Conservation (phyloP, 1,140 invertebrate species). For the Eriocheir sinensis region DNA sequence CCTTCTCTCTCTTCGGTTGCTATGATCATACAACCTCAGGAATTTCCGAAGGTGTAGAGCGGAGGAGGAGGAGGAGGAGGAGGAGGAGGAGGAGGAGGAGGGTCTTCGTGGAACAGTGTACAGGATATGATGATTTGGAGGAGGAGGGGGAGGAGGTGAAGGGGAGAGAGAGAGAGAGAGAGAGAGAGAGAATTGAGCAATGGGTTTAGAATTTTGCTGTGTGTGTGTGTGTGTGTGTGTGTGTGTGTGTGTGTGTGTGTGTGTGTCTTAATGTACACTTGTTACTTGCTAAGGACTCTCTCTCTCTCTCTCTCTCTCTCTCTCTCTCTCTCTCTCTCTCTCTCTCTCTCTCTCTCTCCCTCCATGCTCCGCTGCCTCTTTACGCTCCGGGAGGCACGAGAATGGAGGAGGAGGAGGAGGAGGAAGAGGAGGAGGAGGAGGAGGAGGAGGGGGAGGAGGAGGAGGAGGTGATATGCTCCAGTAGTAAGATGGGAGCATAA, state of each 20-base stretch:
- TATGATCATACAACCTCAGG: neutral
- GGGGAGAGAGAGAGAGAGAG: neutral
- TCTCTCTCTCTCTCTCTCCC: neutral
- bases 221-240: neutral
- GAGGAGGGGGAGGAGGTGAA: constrained; percentile 31
- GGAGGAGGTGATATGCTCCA: neutral
- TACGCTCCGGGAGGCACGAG: constrained; percentile 28
- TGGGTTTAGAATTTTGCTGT: neutral
- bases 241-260: constrained; percentile 38
- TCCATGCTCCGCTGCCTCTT: neutral
- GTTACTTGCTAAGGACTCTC: neutral
- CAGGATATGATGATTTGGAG: neutral
- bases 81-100: neutral
- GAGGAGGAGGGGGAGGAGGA: neutral
- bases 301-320: neutral
- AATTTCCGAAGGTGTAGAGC: neutral
- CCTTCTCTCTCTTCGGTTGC: constrained; percentile 10
- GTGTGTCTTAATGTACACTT: neutral
- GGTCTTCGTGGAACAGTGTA: neutral
- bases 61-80: neutral
- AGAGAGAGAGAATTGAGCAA: neutral
- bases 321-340: neutral
- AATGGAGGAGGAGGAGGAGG: neutral
- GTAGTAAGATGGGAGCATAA: neutral
- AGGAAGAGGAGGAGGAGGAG: neutral